phyloP scores from a whole-genome alignment of 2,888 invertebrate species.

The Tiliacea aurago region DNA sequence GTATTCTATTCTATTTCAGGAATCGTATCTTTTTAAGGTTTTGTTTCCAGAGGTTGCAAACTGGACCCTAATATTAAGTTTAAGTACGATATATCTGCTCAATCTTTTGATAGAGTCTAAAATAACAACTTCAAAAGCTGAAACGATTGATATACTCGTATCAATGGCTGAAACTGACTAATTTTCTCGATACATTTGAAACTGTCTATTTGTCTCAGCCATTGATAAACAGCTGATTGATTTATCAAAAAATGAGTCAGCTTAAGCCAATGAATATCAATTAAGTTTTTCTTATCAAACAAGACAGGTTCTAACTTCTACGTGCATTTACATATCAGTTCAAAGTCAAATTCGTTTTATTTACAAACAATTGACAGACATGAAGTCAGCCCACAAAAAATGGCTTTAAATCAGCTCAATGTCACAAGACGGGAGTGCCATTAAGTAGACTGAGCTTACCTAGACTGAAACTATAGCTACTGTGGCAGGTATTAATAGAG shows the following conservation, averaged over 20 bases:
- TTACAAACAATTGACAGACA: slow-evolving; percentile 41
- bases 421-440: slow-evolving; percentile 44
- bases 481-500: slow-evolving; percentile 29
- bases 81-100: no score
- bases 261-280: background rate
- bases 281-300: background rate
- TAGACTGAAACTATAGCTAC: slow-evolving; percentile 10
- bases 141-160: no score
- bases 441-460: slow-evolving; percentile 19
- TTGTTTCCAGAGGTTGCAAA: background rate
- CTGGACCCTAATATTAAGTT: no score
- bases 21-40: background rate
- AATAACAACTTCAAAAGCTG: no score
- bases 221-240: no score
- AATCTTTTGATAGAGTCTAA: no score
- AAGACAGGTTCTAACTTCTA: background rate
- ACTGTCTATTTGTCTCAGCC: background rate
- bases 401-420: slow-evolving; percentile 48
- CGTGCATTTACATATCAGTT: background rate
- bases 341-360: slow-evolving; percentile 19
- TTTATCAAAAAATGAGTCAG: background rate
- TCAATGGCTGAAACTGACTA: no score
- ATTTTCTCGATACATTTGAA: background rate
- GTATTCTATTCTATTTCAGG: no score
- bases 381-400: slow-evolving; percentile 40